These are phyloP conservation scores for Onthophagus sagittarius DNA, from an alignment of 2,888 invertebrate genomes.

Conservation along the genomic window DNA sequence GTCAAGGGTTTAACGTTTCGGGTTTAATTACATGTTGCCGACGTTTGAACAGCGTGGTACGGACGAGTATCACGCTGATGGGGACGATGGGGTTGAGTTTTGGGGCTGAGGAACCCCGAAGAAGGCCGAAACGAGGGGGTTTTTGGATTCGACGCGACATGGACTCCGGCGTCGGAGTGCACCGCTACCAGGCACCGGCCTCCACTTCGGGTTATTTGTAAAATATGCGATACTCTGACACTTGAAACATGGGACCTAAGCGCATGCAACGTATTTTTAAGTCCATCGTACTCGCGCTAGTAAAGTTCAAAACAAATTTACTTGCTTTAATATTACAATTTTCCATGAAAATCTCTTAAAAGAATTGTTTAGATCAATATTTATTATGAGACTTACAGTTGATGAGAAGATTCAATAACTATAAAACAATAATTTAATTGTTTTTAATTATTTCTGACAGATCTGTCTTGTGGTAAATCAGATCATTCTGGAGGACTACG, in stretches of 20 bases:
- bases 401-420: too few relatives aligned
- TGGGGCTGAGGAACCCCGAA: not conserved
- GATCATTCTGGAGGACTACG: too few relatives aligned
- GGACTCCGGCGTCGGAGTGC: slow-evolving; percentile 18
- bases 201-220: slow-evolving; percentile 34
- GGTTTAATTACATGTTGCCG: slow-evolving; percentile 36
- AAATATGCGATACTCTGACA: slow-evolving; percentile 42
- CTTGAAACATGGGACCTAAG: slow-evolving; percentile 37
- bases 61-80: slow-evolving; percentile 31
- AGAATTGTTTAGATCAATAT: too few relatives aligned
- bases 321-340: too few relatives aligned
- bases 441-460: too few relatives aligned
- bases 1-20: slow-evolving; percentile 12
- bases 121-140: slow-evolving; percentile 13
- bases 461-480: too few relatives aligned
- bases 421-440: too few relatives aligned
- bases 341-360: too few relatives aligned
- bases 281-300: not conserved
- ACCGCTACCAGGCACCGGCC: slow-evolving; percentile 10
- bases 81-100: not conserved
- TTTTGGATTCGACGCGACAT: slow-evolving; percentile 36
- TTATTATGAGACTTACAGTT: too few relatives aligned
- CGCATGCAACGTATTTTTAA: slow-evolving; percentile 35
- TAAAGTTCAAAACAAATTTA: not conserved
- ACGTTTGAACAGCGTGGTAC: slow-evolving; percentile 42